Base-by-base conservation (phyloP, 1,140 invertebrate genomes). In the Drosophila kepulauana region DNA sequence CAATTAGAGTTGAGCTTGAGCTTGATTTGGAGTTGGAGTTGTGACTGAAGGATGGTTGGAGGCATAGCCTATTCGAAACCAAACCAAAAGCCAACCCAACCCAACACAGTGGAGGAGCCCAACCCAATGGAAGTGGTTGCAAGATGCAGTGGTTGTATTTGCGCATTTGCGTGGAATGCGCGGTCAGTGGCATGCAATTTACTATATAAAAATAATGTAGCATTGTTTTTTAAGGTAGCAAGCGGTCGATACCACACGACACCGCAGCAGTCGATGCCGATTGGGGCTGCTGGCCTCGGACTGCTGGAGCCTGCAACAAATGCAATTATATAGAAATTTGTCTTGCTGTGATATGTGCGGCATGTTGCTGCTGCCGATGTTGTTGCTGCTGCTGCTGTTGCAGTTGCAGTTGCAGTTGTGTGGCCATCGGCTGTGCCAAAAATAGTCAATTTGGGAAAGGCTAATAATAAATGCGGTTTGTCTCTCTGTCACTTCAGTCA, bases 251-350 rank as follows among this genome's bases (percentile, higher is more conserved):
- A n/a, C 10, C 8, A 10, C 38, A 41, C 38, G 10, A 10, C 38
- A 11, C 38, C 1, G 38, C 38, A 10, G 38, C 38, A 11, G 3
- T 41, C 38, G 38, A n/a, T 30, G n/a, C 43, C 59, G 62, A 25
- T 56, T 46, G 68, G 33, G 48, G 67, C 38, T 20, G 52, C 45
- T 72, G 74, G 69, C 76, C 75, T 59, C 73, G 84, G 70, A 25
- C 3, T 25, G 20, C 52, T 69, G 49, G 77, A 87, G 84, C 77
- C 80, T 80, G 84, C 80, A 71, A 84, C 73, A 84, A 88, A 89
- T 84, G 85, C 84, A 88, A 88, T 88, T 88, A 88, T 88, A 88
- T 88, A 88, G 84, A 88, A 88, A 88, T 88, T 88, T 88, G 84
- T 88, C 84, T 84, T 75, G 84, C 84, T 85, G 84, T 89, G 85